Base-by-base conservation (phyloP, 2,888 invertebrate species). In the Nebria brevicollis region DNA sequence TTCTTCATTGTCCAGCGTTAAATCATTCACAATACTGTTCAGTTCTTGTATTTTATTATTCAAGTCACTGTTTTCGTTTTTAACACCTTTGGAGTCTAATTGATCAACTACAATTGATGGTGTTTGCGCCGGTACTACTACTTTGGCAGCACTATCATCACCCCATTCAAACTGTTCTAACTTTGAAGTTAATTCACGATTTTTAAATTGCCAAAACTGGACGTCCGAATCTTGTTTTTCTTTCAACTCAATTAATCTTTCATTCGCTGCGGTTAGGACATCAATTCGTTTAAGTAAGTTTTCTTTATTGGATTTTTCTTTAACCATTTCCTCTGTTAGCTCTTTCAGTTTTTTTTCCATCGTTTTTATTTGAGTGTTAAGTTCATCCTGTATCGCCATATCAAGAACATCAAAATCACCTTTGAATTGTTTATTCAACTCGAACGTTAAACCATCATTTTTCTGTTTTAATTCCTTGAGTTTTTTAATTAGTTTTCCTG, bases 201-300 rank as follows among this genome's bases (percentile, higher is more conserved):
- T 94, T 86, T 94, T 92, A 82, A 92, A 92, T 86, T 94, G 93
- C 90, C 94, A 94, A 85, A 94, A 90, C 83, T 94, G 92, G 25
- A 96, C 90, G 86, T 95, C 95, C 86, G 92, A 92, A 84, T 96
- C 96, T 87, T 95, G 93, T 83, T 94, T 93, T 86, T 96, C 95
- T 88, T 96, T 96, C 89, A 94, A 92, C 86, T 96, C 96, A 1
- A 93, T 89, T 86, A 96, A 91, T 82, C 94, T 91, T 75, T 96
- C 96, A 87, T 95, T 95, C 1, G 95, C 94, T 43, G 93, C 91
- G 20, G 93, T 93, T 74, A 97, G 89, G 4, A 94, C 92, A 85
- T 96, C 96, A 77, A 95, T 91, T 87, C 94, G 92, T 86, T 95
- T 95, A 64, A 90, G 86, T 2, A 95, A 87, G 73, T 91, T 90